A percentile compares a stretch with the other conserved stretches of the same genome.
These are phyloP conservation scores for Corvus cornix DNA, from an alignment of 2,113 vertebrate species.

Conservation along the genomic window DNA sequence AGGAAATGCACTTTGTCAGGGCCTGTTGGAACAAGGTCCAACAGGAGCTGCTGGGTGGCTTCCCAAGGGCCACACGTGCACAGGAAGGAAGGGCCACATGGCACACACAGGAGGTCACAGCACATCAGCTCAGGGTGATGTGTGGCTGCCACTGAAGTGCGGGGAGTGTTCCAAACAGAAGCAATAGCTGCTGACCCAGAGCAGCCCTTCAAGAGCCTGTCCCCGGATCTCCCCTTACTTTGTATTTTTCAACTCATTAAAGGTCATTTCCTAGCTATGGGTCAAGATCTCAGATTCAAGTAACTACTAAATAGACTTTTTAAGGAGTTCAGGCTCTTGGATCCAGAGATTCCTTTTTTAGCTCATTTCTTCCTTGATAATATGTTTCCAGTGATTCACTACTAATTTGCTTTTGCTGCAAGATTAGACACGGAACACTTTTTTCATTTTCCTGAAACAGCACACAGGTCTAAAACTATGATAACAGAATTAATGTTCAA, in stretches of 20 bases:
- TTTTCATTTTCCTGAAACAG: background rate
- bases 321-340: background rate
- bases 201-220: background rate
- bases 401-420: background rate
- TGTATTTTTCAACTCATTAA: background rate
- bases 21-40: background rate
- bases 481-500: background rate
- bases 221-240: background rate
- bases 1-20: background rate
- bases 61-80: background rate
- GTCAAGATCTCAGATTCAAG: background rate
- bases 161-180: background rate
- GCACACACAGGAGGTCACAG: background rate
- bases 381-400: background rate
- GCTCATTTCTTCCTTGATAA: background rate
- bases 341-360: background rate
- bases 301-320: background rate
- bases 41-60: background rate
- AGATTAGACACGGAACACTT: background rate
- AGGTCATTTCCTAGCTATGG: background rate
- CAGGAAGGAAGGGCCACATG: background rate
- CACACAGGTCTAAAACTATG: background rate
- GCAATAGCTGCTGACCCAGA: background rate
- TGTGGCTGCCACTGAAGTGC: background rate
- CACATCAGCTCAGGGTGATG: background rate